Base-by-base conservation (phyloP, 2,888 invertebrate genomes). In the Harpalus rufipes region DNA sequence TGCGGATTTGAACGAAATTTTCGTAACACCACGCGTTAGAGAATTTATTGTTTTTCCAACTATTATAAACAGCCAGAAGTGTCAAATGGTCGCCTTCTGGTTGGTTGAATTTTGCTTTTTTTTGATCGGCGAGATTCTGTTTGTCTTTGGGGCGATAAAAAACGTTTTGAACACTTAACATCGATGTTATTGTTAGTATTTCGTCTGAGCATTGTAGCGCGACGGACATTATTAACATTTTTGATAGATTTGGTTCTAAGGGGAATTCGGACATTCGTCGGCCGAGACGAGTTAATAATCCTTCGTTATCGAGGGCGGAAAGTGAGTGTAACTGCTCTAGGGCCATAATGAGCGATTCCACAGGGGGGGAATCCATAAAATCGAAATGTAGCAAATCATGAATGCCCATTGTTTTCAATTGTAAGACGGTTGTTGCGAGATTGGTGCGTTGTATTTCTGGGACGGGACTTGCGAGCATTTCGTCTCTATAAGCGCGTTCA, bases 281-380 rank as follows among this genome's bases (percentile, higher is more conserved):
- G 0, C 97, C 97, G 0, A 97, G 92, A 56, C 97, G 92, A 0
- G 96, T 97, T 10, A 97, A 92, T 61, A 97, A 92, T 10, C 99
- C 98, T 91, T 98, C 97, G 86, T 98, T 97, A 90, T 99, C 99
- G 10, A 99, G 92, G 0, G 99, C 99, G 56, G 98, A 98, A 2
- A 99, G 93, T 5, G 98, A 99, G 91, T 99, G 99, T 86, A 99
- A 92, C 88, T 98, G 98, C 89, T 99, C 99, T 87, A 99, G 92
- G 14, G 99, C 99, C 95, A 98, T 98, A 86, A 99, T 97, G 87
- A 99, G 93, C 0, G 98, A 97, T 92, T 99, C 98, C 18, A 98
- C 97, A 0, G 99, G 99, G 25, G 99, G 99, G 0, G 99, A 97
- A 91, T 99, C 99, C 99, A 99, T 99, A 92, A 99, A 99, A 92